Conservation (phyloP, 2,797 vertebrate genomes). For the Protonibea diacanthus region DNA sequence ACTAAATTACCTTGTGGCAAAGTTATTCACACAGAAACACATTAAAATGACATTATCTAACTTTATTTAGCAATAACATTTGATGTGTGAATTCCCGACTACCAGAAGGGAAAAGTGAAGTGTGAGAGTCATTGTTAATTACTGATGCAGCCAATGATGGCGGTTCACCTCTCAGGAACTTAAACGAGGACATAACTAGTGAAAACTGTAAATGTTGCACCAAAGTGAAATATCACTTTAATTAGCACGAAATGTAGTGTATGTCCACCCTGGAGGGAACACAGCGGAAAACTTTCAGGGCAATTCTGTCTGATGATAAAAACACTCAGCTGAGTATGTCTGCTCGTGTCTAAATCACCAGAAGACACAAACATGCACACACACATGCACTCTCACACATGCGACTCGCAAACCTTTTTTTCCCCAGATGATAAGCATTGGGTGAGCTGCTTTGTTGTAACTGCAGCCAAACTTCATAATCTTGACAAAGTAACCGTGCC, state of each 20-base stretch:
- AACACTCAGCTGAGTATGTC: constrained; percentile 55
- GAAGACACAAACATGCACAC: constrained; percentile 37
- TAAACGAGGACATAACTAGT: constrained; percentile 19
- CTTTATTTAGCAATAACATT: constrained; percentile 20
- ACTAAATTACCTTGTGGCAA: constrained; percentile 8
- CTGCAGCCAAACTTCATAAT: constrained; percentile 65
- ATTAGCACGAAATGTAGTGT: constrained; percentile 57
- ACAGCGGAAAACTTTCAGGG: constrained; percentile 49
- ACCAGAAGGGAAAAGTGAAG: constrained; percentile 21
- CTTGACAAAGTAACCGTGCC: constrained; percentile 44
- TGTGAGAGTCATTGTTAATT: constrained; percentile 38
- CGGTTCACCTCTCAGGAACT: constrained; percentile 31
- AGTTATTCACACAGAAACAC: constrained; percentile 19
- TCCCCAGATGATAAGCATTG: constrained; percentile 50
- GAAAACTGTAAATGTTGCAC: constrained; percentile 47
- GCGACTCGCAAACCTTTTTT: constrained; percentile 44
- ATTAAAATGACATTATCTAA: neutral
- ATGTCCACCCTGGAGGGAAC: constrained; percentile 44
- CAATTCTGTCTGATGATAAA: constrained; percentile 57
- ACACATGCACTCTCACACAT: constrained; percentile 13
- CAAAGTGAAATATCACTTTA: constrained; percentile 62
- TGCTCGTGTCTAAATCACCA: constrained; percentile 65
- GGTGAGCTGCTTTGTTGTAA: constrained; percentile 58
- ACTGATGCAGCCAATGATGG: neutral
- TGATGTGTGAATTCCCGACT: constrained; percentile 25